phyloP scores from a whole-genome alignment of 2,797 vertebrate genomes.

The Macroramphosus scolopax region DNA sequence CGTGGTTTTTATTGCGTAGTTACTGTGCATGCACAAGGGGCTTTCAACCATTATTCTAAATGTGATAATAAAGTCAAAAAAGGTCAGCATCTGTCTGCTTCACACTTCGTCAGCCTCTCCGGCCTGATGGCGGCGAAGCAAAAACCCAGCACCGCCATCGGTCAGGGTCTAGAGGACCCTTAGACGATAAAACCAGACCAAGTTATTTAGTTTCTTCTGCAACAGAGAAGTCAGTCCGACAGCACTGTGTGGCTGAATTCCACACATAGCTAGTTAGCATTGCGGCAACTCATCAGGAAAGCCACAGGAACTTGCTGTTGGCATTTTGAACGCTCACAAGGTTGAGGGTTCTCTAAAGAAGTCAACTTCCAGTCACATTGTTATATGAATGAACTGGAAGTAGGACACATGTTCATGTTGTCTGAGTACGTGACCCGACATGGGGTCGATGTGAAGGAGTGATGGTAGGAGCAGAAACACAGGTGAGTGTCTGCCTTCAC shows the following conservation, averaged over 20 bases:
- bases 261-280: slow-evolving; percentile 49
- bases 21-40: too few relatives aligned
- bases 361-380: slow-evolving; percentile 29
- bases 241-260: slow-evolving; percentile 60
- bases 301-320: slow-evolving; percentile 54
- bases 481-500: slow-evolving; percentile 1
- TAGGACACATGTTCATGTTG: too few relatives aligned
- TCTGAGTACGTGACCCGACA: too few relatives aligned
- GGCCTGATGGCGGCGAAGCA: slow-evolving; percentile 14
- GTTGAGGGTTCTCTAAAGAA: slow-evolving; percentile 15
- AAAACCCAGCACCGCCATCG: slow-evolving; percentile 20
- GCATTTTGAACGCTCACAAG: slow-evolving; percentile 44
- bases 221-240: slow-evolving; percentile 39
- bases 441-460: too few relatives aligned
- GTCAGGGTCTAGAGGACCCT: slow-evolving; percentile 35
- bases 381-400: neutral
- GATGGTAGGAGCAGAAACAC: neutral
- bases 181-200: slow-evolving; percentile 35
- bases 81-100: too few relatives aligned
- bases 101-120: too few relatives aligned
- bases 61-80: too few relatives aligned
- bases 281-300: slow-evolving; percentile 40
- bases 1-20: too few relatives aligned
- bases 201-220: slow-evolving; percentile 17
- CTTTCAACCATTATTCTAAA: too few relatives aligned